phyloP scores from a whole-genome alignment of 1,140 invertebrate species.

The Cryptotermes secundus region DNA sequence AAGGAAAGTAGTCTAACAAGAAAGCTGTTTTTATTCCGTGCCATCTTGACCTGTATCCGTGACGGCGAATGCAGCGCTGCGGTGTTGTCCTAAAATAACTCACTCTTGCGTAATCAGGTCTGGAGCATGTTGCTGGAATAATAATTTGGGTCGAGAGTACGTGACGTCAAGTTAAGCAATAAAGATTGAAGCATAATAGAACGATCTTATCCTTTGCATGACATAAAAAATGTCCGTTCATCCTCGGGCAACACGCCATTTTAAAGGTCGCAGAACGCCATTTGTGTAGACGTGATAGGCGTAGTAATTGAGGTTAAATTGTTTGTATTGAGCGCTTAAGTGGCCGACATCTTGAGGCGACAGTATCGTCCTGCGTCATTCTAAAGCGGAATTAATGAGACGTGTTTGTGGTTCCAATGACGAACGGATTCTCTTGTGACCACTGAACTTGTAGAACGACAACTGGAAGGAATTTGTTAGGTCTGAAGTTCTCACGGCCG shows the following conservation, averaged over 20 bases:
- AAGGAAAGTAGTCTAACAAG: too few relatives aligned
- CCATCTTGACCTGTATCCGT: too few relatives aligned
- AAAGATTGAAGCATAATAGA: background rate
- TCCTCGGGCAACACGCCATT: background rate
- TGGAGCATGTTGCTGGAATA: background rate
- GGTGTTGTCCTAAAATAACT: too few relatives aligned
- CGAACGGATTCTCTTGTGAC: background rate
- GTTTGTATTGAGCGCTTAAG: background rate
- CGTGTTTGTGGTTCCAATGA: background rate
- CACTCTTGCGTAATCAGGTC: background rate
- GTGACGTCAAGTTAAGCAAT: background rate
- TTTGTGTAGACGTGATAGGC: background rate
- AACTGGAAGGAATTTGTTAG: too few relatives aligned
- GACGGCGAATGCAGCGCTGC: too few relatives aligned
- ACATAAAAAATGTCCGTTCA: background rate
- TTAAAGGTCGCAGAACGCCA: background rate
- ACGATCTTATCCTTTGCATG: background rate
- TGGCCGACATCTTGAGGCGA: background rate
- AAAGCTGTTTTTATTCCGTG: too few relatives aligned
- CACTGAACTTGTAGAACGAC: background rate
- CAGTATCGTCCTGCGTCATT: background rate
- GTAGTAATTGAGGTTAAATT: background rate
- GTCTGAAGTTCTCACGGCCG: too few relatives aligned
- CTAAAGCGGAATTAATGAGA: background rate
- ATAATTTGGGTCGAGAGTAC: background rate